A percentile compares a stretch with the other conserved stretches of the same genome.
Conservation (phyloP, 2,888 invertebrate genomes). For the Mylabris sibirica region DNA sequence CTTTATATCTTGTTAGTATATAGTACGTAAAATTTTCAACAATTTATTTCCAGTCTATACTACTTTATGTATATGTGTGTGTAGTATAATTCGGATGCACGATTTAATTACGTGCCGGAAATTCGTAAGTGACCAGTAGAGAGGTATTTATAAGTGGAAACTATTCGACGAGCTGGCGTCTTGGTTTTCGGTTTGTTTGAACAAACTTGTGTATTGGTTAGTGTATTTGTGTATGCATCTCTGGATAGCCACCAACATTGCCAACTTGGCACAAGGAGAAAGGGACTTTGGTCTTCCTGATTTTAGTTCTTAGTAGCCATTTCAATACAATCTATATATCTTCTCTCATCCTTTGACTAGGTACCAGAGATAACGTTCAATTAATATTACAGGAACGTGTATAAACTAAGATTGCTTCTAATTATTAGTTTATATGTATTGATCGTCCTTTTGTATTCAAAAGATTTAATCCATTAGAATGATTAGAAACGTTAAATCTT, state of each 20-base stretch:
- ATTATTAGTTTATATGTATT: not conserved
- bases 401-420: conserved; percentile 11
- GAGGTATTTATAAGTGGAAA: conserved; percentile 56
- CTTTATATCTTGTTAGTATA: conserved; percentile 57
- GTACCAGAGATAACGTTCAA: conserved; percentile 21
- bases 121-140: conserved; percentile 58
- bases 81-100: conserved; percentile 56
- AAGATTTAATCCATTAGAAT: not conserved
- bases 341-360: conserved; percentile 16
- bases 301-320: conserved; percentile 13
- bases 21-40: conserved; percentile 32
- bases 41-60: conserved; percentile 13
- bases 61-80: conserved; percentile 35
- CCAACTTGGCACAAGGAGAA: conserved; percentile 40
- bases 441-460: not conserved
- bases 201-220: conserved; percentile 54
- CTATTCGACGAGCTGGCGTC: conserved; percentile 60
- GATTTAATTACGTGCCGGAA: conserved; percentile 60
- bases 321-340: not conserved
- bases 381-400: conserved; percentile 15
- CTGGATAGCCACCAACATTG: conserved; percentile 52
- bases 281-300: not conserved
- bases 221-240: conserved; percentile 36
- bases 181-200: conserved; percentile 48
- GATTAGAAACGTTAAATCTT: not conserved